Evolutionary conservation across 2,888 invertebrate species (phyloP), one percentile per base, ranked within the genome.

Genomic region (Pristionchus japonicus): DNA sequence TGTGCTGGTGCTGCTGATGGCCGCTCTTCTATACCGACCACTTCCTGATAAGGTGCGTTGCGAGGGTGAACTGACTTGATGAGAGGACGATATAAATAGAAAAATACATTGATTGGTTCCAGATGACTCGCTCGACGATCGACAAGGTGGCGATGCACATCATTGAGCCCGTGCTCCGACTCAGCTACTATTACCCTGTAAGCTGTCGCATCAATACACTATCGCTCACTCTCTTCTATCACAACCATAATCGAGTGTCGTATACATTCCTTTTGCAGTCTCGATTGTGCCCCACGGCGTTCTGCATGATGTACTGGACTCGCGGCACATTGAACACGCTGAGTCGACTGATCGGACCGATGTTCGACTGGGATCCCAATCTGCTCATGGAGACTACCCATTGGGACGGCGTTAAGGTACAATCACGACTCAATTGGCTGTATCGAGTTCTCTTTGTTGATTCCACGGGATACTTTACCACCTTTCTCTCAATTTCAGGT

Each of bases 151-250:
- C 91, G 0, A 90, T 93, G 90, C 91, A 91, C 87, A 84, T 92
- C 70, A 90, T 91, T 49, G 93, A 93, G 67, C 90, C 91, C 64
- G 90, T 89, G 4, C 88, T 93, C 9, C 90, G 93, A 31, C 84
- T 92, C 2, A 88, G 90, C 23, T 92, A 92, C 87, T 91, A 91
- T 64, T 93, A 92, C 88, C 93, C 93, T 88, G 93, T 92, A 31
- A 80, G 88, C 34, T 4, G 70, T 34, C 3, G 34, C 31, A 43
- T 3, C 70, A 15, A 7, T 52, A 7, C 61, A 34, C n/a, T 23
- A 40, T 1, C 17, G 43, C 1, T 31, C 67, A 4, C n/a, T n/a
- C n/a, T n/a, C n/a, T n/a, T n/a, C n/a, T n/a, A n/a, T n/a, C n/a
- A n/a, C n/a, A n/a, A n/a, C n/a, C n/a, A n/a, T n/a, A 27, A 64